Percentiles rank a stretch among this genome's conserved stretches.
Evolutionary conservation across 2,797 vertebrate species (phyloP).

Genomic region (Helarctos malayanus): DNA sequence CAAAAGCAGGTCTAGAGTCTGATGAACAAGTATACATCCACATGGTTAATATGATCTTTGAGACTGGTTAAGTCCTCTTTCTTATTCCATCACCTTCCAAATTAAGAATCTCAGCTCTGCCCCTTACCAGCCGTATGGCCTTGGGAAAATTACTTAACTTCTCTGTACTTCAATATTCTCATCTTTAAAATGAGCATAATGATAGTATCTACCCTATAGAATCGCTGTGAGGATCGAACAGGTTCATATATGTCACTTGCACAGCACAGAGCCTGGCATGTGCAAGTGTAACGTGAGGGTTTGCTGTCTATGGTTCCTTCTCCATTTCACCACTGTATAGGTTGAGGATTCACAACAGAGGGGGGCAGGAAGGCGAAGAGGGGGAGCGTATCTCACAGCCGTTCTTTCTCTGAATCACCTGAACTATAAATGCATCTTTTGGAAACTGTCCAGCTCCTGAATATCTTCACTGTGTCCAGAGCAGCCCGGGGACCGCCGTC

Average conservation of each 20-base stretch:
- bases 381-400: neutral
- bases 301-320: neutral
- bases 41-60: neutral
- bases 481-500: neutral
- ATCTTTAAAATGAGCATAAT: neutral
- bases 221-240: neutral
- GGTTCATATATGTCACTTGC: neutral
- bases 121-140: neutral
- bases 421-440: neutral
- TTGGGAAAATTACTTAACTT: neutral
- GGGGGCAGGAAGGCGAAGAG: too few species aligned
- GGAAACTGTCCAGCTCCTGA: neutral
- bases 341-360: neutral
- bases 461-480: neutral
- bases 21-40: neutral
- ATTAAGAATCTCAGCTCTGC: neutral
- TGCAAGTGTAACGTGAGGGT: neutral
- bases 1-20: neutral
- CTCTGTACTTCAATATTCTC: neutral
- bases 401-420: neutral
- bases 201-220: neutral
- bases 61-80: neutral
- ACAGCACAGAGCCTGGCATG: neutral
- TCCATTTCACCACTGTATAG: neutral
- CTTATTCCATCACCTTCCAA: neutral